phyloP scores from a whole-genome alignment of 2,888 invertebrate genomes.

The Priocnemis perturbator region DNA sequence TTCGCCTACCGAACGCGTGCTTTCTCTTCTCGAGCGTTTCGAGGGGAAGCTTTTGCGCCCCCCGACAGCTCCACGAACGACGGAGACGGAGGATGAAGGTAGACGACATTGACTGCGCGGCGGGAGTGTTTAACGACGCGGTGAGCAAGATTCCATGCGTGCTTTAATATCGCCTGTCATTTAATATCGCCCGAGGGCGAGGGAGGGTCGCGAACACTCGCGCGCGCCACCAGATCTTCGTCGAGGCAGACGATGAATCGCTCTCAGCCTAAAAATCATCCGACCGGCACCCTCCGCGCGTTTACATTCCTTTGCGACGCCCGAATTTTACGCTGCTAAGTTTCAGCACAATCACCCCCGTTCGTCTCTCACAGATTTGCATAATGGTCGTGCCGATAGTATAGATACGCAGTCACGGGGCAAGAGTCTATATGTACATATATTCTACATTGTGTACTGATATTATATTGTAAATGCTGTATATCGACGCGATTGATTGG shows the following conservation, averaged over 20 bases:
- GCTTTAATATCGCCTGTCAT: constrained; percentile 65
- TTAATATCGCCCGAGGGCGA: constrained; percentile 24
- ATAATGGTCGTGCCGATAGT: too few relatives aligned
- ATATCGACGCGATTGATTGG: too few relatives aligned
- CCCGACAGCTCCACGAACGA: constrained; percentile 21
- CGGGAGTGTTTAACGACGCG: constrained; percentile 52
- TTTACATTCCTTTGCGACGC: too few relatives aligned
- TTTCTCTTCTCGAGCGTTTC: background rate
- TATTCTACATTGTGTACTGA: too few relatives aligned
- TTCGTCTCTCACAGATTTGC: too few relatives aligned
- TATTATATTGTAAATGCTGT: too few relatives aligned
- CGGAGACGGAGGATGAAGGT: constrained; percentile 6
- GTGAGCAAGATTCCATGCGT: constrained; percentile 60
- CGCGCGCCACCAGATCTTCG: constrained; percentile 30
- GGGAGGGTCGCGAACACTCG: constrained; percentile 15
- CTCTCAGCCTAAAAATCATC: constrained; percentile 33
- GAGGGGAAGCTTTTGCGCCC: constrained; percentile 7
- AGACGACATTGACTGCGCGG: constrained; percentile 17
- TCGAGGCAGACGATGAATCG: constrained; percentile 19
- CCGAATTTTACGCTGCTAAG: too few relatives aligned
- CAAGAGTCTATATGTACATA: too few relatives aligned
- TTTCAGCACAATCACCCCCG: too few relatives aligned
- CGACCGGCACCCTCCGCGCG: too few relatives aligned
- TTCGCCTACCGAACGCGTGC: too few relatives aligned
- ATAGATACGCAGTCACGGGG: too few relatives aligned